Percentiles rank a stretch among this genome's conserved stretches.
Evolutionary conservation across 2,888 invertebrate species (phyloP).

Genomic region (Drosophila cognata): DNA sequence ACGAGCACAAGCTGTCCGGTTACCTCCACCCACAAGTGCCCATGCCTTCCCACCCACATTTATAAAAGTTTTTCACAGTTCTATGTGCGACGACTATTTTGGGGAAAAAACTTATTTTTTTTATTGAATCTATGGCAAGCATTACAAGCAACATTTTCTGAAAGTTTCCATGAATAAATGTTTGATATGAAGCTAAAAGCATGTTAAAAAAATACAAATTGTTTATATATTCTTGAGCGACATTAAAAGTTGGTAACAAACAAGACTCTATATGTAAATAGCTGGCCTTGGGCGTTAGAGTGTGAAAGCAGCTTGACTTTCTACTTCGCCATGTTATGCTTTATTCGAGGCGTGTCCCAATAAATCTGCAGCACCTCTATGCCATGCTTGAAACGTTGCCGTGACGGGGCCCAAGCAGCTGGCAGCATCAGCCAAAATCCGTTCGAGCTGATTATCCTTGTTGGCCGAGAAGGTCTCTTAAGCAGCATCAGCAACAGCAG

Average conservation of each 20-base stretch:
- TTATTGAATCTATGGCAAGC: slow-evolving; percentile 40
- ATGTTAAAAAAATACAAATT: slow-evolving; percentile 27
- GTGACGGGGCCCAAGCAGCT: slow-evolving; percentile 41
- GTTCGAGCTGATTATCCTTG: slow-evolving; percentile 74
- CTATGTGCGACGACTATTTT: slow-evolving; percentile 3
- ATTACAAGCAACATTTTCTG: slow-evolving; percentile 36
- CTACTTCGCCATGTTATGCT: slow-evolving; percentile 40
- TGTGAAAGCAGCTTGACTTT: slow-evolving; percentile 31
- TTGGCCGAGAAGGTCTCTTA: slow-evolving; percentile 58
- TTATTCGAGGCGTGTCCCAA: slow-evolving; percentile 77
- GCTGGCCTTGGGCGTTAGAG: slow-evolving; percentile 41
- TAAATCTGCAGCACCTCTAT: slow-evolving; percentile 68
- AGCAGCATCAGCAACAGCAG: slow-evolving; percentile 43
- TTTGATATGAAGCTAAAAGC: slow-evolving; percentile 33
- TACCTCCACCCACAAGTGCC: slow-evolving; percentile 9
- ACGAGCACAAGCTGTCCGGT: slow-evolving; percentile 5
- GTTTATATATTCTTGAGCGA: slow-evolving; percentile 44
- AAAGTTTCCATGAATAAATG: slow-evolving; percentile 47
- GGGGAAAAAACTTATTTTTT: slow-evolving; percentile 49
- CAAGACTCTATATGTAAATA: slow-evolving; percentile 35
- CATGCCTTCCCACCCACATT: slow-evolving; percentile 27
- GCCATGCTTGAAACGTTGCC: slow-evolving; percentile 7
- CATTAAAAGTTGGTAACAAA: slow-evolving; percentile 62
- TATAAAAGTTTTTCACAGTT: slow-evolving; percentile 55
- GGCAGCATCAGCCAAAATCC: slow-evolving; percentile 41